A percentile compares a stretch with the other conserved stretches of the same genome.
Conservation (phyloP, 2,797 vertebrate genomes). For the Acanthurus leucopareius region DNA sequence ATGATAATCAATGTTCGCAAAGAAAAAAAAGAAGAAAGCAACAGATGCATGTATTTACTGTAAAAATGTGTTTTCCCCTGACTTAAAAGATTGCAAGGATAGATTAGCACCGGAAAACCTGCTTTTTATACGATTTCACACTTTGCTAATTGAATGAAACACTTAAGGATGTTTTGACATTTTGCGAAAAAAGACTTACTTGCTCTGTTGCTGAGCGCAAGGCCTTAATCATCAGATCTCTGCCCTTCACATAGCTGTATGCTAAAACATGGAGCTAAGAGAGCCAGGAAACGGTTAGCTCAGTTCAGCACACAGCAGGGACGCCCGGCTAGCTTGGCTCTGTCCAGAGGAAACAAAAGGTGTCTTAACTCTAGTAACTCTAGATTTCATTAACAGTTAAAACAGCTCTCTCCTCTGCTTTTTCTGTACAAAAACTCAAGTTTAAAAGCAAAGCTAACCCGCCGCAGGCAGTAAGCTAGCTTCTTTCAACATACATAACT, state of each 20-base stretch:
- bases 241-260: no score
- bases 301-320: not conserved
- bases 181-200: not conserved
- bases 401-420: not conserved
- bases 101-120: not conserved
- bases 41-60: not conserved
- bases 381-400: not conserved
- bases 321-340: not conserved
- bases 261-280: not conserved
- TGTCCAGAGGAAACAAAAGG: not conserved
- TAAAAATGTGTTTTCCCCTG: conserved; percentile 1
- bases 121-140: not conserved
- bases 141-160: not conserved
- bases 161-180: not conserved
- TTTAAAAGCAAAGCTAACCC: not conserved
- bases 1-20: not conserved
- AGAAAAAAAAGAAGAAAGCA: not conserved
- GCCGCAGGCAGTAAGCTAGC: not conserved
- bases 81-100: not conserved
- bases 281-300: not conserved
- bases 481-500: not conserved
- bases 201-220: not conserved
- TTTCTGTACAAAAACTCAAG: not conserved
- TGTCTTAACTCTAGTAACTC: no score
- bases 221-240: no score